Conservation (phyloP, 2,888 invertebrate genomes). For the Hetaerina titia region DNA sequence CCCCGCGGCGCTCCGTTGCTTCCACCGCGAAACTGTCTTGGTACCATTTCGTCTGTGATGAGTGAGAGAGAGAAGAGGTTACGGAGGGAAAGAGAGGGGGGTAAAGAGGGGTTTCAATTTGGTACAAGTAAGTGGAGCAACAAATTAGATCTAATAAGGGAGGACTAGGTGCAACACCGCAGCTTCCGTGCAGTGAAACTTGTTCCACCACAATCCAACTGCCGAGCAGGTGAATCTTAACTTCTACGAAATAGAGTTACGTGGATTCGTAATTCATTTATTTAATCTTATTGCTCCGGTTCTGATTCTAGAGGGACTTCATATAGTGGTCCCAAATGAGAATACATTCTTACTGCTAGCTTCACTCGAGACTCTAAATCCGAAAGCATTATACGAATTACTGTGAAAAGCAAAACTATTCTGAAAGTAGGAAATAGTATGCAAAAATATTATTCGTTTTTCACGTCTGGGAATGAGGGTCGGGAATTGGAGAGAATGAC, state of each 20-base stretch:
- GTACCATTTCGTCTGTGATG: slow-evolving; percentile 84
- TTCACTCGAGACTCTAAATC: neutral
- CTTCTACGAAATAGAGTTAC: slow-evolving; percentile 8
- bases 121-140: neutral
- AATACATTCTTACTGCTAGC: slow-evolving; percentile 8
- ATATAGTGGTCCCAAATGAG: neutral
- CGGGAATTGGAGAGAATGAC: no score
- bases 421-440: no score
- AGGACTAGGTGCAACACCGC: neutral
- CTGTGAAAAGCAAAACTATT: neutral
- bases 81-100: neutral
- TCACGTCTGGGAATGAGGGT: no score
- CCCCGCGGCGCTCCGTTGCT: slow-evolving; percentile 84
- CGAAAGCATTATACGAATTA: neutral
- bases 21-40: slow-evolving; percentile 85
- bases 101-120: neutral
- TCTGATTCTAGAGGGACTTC: neutral
- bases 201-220: neutral
- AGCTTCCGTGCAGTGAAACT: slow-evolving; percentile 27
- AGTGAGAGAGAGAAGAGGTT: neutral
- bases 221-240: slow-evolving; percentile 41
- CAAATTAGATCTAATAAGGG: slow-evolving; percentile 36
- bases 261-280: slow-evolving; percentile 14
- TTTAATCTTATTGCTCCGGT: slow-evolving; percentile 11
- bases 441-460: no score